Evolutionary conservation across 2,888 invertebrate species (phyloP).

Genomic region (Drepanosiphum platanoidis): DNA sequence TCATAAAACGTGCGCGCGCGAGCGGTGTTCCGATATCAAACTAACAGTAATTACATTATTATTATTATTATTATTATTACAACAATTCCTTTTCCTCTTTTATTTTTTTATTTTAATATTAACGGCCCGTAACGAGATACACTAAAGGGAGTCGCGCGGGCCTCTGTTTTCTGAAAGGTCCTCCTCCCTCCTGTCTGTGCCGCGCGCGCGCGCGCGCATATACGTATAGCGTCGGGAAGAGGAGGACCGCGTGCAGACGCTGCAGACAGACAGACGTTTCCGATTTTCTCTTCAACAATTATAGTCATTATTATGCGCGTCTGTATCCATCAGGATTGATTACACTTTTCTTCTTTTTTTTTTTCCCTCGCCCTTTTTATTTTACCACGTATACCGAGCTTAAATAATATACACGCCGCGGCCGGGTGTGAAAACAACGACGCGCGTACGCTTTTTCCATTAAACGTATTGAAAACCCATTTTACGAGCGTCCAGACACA

Average conservation of each 20-base stretch:
- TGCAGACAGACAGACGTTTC: conserved; percentile 57
- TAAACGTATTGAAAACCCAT: conserved; percentile 59
- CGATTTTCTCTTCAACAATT: conserved; percentile 57
- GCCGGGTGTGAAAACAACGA: conserved; percentile 47
- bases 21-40: conserved; percentile 54
- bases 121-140: conserved; percentile 60
- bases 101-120: conserved; percentile 50
- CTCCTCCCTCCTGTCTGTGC: conserved; percentile 16
- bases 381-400: conserved; percentile 40
- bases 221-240: conserved; percentile 49
- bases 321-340: conserved; percentile 60
- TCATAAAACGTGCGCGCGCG: conserved; percentile 54
- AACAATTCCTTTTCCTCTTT: conserved; percentile 18
- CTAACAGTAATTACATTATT: conserved; percentile 58
- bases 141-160: conserved; percentile 36
- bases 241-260: conserved; percentile 43
- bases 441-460: conserved; percentile 40
- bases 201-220: too few species aligned
- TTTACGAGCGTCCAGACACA: conserved; percentile 33
- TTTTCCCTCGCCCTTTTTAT: conserved; percentile 49
- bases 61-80: conserved; percentile 35
- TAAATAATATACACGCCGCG: conserved; percentile 51
- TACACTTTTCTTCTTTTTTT: conserved; percentile 48
- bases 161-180: conserved; percentile 57
- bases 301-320: conserved; percentile 52